phyloP scores from a whole-genome alignment of 2,797 vertebrate species.

The Melanotaenia nigrans region DNA sequence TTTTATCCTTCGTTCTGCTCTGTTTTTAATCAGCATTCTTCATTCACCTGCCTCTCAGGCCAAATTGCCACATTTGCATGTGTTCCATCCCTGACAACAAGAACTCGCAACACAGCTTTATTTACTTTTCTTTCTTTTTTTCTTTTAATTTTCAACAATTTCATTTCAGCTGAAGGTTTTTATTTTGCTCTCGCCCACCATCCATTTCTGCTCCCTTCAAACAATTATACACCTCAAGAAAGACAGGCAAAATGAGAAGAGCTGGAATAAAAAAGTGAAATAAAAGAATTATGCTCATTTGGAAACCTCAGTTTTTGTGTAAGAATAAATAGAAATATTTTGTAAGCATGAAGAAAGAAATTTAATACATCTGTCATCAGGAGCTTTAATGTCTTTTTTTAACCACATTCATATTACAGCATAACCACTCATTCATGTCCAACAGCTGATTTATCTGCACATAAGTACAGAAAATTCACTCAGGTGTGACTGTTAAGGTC shows the following conservation, averaged over 20 bases:
- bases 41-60: slow-evolving; percentile 69
- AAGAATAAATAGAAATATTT: slow-evolving; percentile 33
- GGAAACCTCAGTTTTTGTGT: slow-evolving; percentile 19
- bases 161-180: slow-evolving; percentile 58
- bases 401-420: slow-evolving; percentile 1
- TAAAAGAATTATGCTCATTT: slow-evolving; percentile 15
- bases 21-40: slow-evolving; percentile 73
- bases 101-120: slow-evolving; percentile 21
- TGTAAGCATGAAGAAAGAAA: slow-evolving; percentile 11
- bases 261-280: slow-evolving; percentile 38
- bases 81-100: slow-evolving; percentile 38
- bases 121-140: slow-evolving; percentile 2
- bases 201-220: slow-evolving; percentile 60
- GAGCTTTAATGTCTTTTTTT: slow-evolving; percentile 19
- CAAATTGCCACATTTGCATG: slow-evolving; percentile 71
- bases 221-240: slow-evolving; percentile 58
- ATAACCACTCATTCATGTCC: background rate
- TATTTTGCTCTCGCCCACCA: slow-evolving; percentile 71
- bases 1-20: slow-evolving; percentile 71
- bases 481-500: slow-evolving; percentile 17
- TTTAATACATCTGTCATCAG: slow-evolving; percentile 3
- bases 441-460: slow-evolving; percentile 21
- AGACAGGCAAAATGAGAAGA: slow-evolving; percentile 36
- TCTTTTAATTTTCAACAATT: slow-evolving; percentile 20
- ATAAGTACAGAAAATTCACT: slow-evolving; percentile 1